Base-by-base conservation (phyloP, 2,888 invertebrate genomes). In the Agrochola lota region DNA sequence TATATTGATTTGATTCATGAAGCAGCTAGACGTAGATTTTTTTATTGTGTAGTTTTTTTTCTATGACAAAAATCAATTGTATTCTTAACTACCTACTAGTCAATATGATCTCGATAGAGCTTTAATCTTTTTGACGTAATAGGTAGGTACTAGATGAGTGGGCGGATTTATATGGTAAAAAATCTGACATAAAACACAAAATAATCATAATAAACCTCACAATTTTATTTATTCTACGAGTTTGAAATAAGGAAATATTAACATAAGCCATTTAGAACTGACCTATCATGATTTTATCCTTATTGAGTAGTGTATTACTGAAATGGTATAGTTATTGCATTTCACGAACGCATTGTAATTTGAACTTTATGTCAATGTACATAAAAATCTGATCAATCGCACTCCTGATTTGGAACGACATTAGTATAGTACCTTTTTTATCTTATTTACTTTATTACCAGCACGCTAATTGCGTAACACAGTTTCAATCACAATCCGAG, bases 31-130 rank as follows among this genome's bases (percentile, higher is more conserved):
- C 23, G 43, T 74, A 71, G 70, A 26, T 40, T 63, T 63, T 75
- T 74, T 63, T 46, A 57, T 52, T 64, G 55, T 3, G 35, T 70
- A 71, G 59, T 17, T 40, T 52, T 77, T 52, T 71, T 84, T 84
- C 52, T 64, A 74, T 62, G 26, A 69, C 52, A 64, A 71, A 64
- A 70, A 73, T 43, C 7, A 60, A 59, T 68, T 80, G 30, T 69
- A 84, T 87, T 86, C 72, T 66, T 74, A 70, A 74, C 64, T 78
- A 85, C 87, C 57, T 84, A 80, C 73, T 85, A 76, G 85, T 85
- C 81, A 85, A 78, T 84, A 87, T 68, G 81, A 85, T 85, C 87
- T 85, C 84, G 74, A 85, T 81, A 87, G 85, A 87, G 86, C 88
- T 87, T 87, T 87, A 85, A 85, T 73, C 67, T 75, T 72, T 75